Evolutionary conservation across 2,113 vertebrate species (phyloP), one percentile per base, ranked within the genome.

Genomic region (Choloepus hoffmanni): DNA sequence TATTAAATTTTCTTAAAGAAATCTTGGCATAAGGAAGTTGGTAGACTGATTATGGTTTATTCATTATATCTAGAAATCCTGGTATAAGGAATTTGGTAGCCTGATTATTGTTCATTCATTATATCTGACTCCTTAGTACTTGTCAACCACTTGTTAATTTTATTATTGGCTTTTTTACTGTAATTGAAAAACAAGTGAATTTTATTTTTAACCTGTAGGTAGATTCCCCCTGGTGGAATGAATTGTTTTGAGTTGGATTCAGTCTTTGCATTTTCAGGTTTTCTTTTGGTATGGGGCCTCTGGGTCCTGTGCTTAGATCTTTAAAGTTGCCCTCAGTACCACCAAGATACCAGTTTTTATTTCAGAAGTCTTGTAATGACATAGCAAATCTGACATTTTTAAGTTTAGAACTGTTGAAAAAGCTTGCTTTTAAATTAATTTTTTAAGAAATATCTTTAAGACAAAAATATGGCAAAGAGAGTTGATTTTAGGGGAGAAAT

Each of bases 1-100:
- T 95, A 78, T n/a, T 65, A 76, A 74, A 68, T 92, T 88, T 95
- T 92, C 70, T 89, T 85, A 89, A 67, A 26, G 36, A 90, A 91
- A 73, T 84, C 26, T 40, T 92, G 36, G 21, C 36, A 30, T 53
- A 26, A 82, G 53, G 50, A 94, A 92, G 21, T 93, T 93, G 36
- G 18, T 94, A 93, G 53, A 12, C 48, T 85, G 40, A 48, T 91
- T 94, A 68, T 2, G 88, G 24, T 82, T 91, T 58, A 36, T 36
- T 36, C 36, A 36, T 36, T 36, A 36, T 36, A 36, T 36, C 36
- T 36, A 36, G 36, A 91, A 94, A 74, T 85, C 21, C 40, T 92
- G 33, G 23, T 33, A 26, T 58, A 28, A 83, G 40, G 50, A 94
- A 89, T 21, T 94, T 94, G 40, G 19, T 94, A 94, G 48, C 13